These are phyloP conservation scores for Malurus alboscapulatus DNA, from an alignment of 2,113 vertebrate genomes.

Conservation along the genomic window DNA sequence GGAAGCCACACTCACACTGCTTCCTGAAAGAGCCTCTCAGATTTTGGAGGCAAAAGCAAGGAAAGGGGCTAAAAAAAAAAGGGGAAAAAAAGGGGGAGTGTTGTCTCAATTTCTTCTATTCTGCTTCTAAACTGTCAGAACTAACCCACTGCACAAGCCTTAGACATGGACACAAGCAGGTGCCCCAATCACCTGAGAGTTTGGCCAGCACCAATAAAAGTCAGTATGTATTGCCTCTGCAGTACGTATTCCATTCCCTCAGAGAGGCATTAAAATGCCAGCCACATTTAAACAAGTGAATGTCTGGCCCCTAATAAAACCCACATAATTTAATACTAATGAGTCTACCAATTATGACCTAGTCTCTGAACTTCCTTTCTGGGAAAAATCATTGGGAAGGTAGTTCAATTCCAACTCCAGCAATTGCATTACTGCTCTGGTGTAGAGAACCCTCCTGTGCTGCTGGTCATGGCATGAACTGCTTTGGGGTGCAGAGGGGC, in stretches of 20 bases:
- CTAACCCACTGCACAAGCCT: background rate
- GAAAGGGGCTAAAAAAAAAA: too few species aligned
- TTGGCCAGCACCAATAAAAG: constrained; percentile 55
- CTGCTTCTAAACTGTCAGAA: background rate
- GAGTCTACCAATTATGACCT: constrained; percentile 63
- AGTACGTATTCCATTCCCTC: constrained; percentile 40
- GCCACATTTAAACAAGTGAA: constrained; percentile 64
- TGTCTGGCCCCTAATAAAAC: constrained; percentile 68
- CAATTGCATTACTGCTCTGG: background rate
- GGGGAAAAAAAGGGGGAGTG: too few species aligned
- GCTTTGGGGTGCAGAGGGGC: background rate
- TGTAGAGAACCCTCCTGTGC: background rate
- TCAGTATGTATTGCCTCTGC: constrained; percentile 35
- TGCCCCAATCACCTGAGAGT: constrained; percentile 27
- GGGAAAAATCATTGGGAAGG: constrained; percentile 56
- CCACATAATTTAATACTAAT: constrained; percentile 69
- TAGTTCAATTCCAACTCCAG: constrained; percentile 17
- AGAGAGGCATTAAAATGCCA: constrained; percentile 67
- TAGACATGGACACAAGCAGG: background rate
- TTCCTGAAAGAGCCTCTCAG: background rate
- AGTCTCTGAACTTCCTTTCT: constrained; percentile 62
- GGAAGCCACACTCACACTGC: background rate
- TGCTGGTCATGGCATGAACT: background rate
- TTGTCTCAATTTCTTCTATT: background rate
- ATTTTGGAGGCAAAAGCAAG: background rate